phyloP scores from a whole-genome alignment of 2,797 vertebrate species.

The Serranus cabrilla region DNA sequence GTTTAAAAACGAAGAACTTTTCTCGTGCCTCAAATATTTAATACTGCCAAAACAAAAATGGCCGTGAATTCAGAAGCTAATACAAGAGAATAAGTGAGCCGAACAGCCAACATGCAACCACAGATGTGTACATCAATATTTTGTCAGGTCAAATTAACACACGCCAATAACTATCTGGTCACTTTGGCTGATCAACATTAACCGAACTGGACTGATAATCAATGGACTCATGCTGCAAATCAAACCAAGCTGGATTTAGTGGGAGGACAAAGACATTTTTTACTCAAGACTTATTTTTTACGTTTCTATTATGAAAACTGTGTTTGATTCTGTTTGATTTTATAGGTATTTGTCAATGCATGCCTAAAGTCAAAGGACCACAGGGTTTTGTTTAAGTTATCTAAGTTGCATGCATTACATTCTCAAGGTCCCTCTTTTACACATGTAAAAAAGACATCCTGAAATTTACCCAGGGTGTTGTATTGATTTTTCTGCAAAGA shows the following conservation, averaged over 20 bases:
- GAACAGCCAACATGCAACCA: constrained; percentile 43
- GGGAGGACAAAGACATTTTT: constrained; percentile 35
- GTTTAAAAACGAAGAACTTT: constrained; percentile 15
- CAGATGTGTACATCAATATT: constrained; percentile 31
- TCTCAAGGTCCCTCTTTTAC: neutral
- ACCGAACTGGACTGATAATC: constrained; percentile 32
- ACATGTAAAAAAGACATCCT: constrained; percentile 26
- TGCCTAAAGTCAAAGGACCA: constrained; percentile 56
- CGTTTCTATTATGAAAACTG: constrained; percentile 55
- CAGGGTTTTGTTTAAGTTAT: constrained; percentile 35
- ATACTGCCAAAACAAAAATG: constrained; percentile 68
- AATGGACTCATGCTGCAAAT: constrained; percentile 37
- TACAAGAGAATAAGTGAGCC: constrained; percentile 24
- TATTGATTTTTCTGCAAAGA: constrained; percentile 36
- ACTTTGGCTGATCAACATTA: constrained; percentile 22
- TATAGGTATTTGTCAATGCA: constrained; percentile 64
- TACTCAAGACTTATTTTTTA: constrained; percentile 43
- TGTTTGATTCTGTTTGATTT: constrained; percentile 45
- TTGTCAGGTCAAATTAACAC: constrained; percentile 37
- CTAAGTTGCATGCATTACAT: too few species aligned
- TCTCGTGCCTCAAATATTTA: constrained; percentile 74
- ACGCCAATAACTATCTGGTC: constrained; percentile 25
- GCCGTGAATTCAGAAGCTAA: constrained; percentile 19
- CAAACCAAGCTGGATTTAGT: constrained; percentile 40
- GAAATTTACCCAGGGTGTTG: neutral